These are phyloP conservation scores for Leptinotarsa peninsularis DNA, from an alignment of 2,888 invertebrate species.

Conservation along the genomic window DNA sequence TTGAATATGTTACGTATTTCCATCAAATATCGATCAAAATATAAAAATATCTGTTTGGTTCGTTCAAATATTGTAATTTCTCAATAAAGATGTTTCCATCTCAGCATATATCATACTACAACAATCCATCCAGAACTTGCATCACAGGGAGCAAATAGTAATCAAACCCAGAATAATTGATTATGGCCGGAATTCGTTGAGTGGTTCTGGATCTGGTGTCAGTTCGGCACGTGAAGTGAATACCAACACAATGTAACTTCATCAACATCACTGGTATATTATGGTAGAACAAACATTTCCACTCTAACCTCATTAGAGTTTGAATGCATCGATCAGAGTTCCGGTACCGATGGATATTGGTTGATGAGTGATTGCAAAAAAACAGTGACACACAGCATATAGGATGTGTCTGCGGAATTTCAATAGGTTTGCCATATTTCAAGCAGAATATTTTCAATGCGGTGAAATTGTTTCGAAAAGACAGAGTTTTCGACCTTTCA, in stretches of 20 bases:
- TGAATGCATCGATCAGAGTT: slow-evolving; percentile 40
- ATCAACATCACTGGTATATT: slow-evolving; percentile 38
- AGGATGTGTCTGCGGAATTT: neutral
- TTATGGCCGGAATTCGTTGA: neutral
- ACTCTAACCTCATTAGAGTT: slow-evolving; percentile 39
- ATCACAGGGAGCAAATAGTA: neutral
- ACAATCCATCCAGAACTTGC: neutral
- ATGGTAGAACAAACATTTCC: slow-evolving; percentile 41
- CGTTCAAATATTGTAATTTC: no score
- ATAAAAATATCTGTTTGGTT: no score
- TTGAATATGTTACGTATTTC: no score
- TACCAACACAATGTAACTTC: slow-evolving; percentile 31
- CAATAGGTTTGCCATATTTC: no score
- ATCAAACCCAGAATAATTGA: slow-evolving; percentile 1
- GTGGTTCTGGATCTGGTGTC: slow-evolving; percentile 8
- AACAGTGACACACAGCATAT: neutral
- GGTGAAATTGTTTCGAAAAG: no score
- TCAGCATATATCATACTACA: neutral
- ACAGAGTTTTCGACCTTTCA: no score
- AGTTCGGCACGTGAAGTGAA: slow-evolving; percentile 27
- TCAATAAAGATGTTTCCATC: no score
- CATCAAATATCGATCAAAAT: no score
- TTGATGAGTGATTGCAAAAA: neutral
- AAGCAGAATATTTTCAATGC: no score
- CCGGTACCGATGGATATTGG: slow-evolving; percentile 13